Base-by-base conservation (phyloP, 2,888 invertebrate genomes). In the Drosophila borborema region DNA sequence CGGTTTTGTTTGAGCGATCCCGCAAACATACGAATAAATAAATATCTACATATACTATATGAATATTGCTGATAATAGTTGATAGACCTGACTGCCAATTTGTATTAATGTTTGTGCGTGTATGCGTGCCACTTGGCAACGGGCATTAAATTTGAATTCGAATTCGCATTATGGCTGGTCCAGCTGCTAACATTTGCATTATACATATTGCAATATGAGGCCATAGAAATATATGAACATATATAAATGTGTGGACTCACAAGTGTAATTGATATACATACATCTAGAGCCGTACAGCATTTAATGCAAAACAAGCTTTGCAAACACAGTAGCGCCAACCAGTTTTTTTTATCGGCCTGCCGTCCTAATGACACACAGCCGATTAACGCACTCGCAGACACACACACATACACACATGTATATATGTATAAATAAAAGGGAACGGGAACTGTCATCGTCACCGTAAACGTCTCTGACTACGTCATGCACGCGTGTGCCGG, bases 301-400 rank as follows among this genome's bases (percentile, higher is more conserved):
- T 49, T 18, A 18, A 34, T 51, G 51, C 34, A 23, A 38, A 54
- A 54, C 23, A 56, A 54, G 58, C 55, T 54, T 58, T 53, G 3
- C 16, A 49, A n/a, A 54, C 53, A 55, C 54, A 43, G 60, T 38
- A 38, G 18, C 40, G 20, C 23, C 64, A 76, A 77, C 74, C 78
- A 77, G 77, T 79, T 77, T 77, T 74, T 74, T 77, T 28, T 58
- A 45, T 46, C 23, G 8, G 58, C 61, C 66, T 54, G 28, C 59
- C 60, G 77, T 75, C 75, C 77, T 64, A 80, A 75, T 77, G 71
- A 79, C 77, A 77, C 80, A 79, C 75, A 79, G 45, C 66, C 66
- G 76, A 66, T 71, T 61, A 71, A 45, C 48, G 7, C 38, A 38
- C 46, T 12, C 46, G 40, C 55, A 73, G 36, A 63, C 54, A 53